Percentiles rank a stretch among this genome's conserved stretches.
Evolutionary conservation across 2,113 vertebrate genomes (phyloP).

Genomic region (Protobothrops flavoviridis): DNA sequence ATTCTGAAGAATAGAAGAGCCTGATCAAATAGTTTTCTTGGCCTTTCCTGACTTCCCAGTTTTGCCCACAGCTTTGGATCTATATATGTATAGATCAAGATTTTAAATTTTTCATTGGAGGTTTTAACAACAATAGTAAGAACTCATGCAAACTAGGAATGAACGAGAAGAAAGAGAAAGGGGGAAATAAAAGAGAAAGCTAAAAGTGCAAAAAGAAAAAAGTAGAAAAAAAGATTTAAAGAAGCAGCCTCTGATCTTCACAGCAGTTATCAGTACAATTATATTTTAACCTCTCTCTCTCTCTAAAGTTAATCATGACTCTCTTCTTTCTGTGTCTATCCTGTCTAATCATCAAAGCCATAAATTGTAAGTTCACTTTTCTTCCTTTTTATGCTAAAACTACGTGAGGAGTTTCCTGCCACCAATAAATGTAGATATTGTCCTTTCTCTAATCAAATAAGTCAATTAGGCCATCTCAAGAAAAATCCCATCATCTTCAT

Average conservation of each 20-base stretch:
- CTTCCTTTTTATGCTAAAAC: background rate
- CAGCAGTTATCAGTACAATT: background rate
- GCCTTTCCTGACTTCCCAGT: background rate
- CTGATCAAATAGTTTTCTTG: background rate
- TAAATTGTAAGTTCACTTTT: background rate
- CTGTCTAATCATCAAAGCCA: background rate
- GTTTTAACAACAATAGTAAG: background rate
- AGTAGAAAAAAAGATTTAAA: background rate
- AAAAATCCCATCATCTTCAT: background rate
- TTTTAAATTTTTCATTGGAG: background rate
- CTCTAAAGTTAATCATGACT: background rate
- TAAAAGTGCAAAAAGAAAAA: background rate
- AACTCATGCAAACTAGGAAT: background rate
- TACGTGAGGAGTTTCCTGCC: background rate
- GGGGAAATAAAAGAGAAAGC: background rate
- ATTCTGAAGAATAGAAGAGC: background rate
- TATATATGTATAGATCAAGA: background rate
- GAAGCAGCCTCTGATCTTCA: background rate
- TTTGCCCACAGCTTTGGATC: background rate
- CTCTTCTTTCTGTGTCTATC: background rate
- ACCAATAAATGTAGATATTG: background rate
- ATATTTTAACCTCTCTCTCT: background rate
- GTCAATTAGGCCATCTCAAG: background rate
- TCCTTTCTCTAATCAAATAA: background rate
- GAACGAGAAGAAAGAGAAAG: background rate